Base-by-base conservation (phyloP, 2,797 vertebrate genomes). In the Leucoraja ocellata region DNA sequence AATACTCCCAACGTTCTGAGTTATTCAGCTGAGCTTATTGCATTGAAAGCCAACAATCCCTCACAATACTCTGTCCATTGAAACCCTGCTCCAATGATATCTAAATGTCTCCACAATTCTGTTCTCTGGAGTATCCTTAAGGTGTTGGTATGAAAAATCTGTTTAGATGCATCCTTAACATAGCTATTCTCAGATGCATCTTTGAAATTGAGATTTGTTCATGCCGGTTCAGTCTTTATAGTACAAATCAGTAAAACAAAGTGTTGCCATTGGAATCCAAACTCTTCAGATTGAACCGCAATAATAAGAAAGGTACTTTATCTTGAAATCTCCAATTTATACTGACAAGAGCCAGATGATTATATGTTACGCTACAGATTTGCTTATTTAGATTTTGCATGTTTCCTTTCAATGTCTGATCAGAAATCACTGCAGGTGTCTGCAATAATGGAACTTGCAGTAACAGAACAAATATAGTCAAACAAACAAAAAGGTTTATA, bases 321-420 rank as follows among this genome's bases (percentile, higher is more conserved):
- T 88, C 63, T 88, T 88, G 32, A 88, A 88, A 88, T 88, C 61
- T 88, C 68, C 68, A 86, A 86, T 86, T 86, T 86, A 88, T 32
- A 63, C 84, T 88, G 84, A 88, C 84, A 88, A 88, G 84, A 88
- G 32, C 84, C 13, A 32, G 84, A 21, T 88, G 84, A 88, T 88
- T 36, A 88, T 88, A 88, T 36, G 61, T 65, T 68, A 88, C n/a
- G 36, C 61, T 18, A 7, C 61, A 36, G 84, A n/a, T 88, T 88
- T 88, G 9, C 61, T 88, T 88, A 63, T 68, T 88, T 88, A 18
- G 61, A 16, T 88, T 88, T 88, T 88, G 84, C n/a, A 32, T 88
- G 84, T 88, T 88, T 88, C 63, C n/a, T 88, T 88, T 88, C 61
- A 88, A 88, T 7, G 14, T 88, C 61, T 21, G 63, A 88, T 65